A percentile compares a stretch with the other conserved stretches of the same genome.
Conservation (phyloP, 2,888 invertebrate species). For the Caradrina clavipalpis region DNA sequence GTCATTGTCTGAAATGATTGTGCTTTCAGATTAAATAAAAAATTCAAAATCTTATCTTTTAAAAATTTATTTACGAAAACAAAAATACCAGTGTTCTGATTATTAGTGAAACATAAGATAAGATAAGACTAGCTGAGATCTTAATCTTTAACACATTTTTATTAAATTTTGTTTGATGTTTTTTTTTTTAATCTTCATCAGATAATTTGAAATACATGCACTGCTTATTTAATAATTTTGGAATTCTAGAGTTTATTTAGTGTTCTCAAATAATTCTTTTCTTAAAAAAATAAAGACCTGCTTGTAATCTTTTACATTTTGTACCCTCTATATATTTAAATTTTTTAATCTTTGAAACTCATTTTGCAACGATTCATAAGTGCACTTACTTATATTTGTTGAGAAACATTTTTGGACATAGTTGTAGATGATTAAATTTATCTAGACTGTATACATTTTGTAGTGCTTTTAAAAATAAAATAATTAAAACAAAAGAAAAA, state of each 20-base stretch:
- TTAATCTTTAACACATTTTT: not conserved
- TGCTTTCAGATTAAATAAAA: not conserved
- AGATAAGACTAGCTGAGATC: constrained; percentile 3
- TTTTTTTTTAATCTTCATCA: not conserved
- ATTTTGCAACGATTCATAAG: not conserved
- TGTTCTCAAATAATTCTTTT: no score
- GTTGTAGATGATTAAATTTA: no score
- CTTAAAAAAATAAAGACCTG: not conserved
- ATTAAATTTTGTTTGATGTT: not conserved
- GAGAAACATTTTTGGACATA: not conserved
- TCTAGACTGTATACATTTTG: no score
- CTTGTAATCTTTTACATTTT: not conserved
- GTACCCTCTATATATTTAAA: not conserved
- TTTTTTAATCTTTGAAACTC: not conserved
- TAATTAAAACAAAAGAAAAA: not conserved
- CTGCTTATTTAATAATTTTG: constrained; percentile 1
- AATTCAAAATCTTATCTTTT: no score
- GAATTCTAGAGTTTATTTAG: not conserved
- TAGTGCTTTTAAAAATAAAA: not conserved
- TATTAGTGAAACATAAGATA: constrained; percentile 23
- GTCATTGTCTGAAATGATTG: not conserved
- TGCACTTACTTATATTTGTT: not conserved
- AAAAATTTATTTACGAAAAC: not conserved
- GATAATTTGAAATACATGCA: constrained; percentile 4
- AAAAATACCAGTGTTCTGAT: constrained; percentile 31